Evolutionary conservation across 2,888 invertebrate genomes (phyloP).

Genomic region (Brenthis daphne): DNA sequence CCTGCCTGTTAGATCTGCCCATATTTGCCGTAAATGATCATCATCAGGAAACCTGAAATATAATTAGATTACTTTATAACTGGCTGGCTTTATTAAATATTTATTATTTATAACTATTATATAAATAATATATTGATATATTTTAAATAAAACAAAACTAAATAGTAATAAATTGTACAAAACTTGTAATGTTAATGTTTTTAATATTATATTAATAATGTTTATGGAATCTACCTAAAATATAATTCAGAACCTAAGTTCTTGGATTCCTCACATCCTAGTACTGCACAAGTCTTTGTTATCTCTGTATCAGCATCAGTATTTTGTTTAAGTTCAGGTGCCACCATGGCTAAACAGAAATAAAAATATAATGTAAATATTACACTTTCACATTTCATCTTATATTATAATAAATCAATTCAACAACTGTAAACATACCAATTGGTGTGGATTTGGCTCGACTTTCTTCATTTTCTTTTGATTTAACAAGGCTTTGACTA

Average conservation of each 20-base stretch:
- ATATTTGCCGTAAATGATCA: constrained; percentile 62
- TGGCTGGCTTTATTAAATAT: background rate
- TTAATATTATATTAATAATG: background rate
- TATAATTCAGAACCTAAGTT: constrained; percentile 66
- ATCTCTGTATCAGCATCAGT: constrained; percentile 65
- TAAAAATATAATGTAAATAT: constrained; percentile 6
- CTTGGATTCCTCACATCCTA: constrained; percentile 75
- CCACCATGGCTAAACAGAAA: constrained; percentile 68
- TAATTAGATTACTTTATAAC: background rate
- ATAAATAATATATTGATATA: too few relatives aligned
- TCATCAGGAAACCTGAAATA: constrained; percentile 71
- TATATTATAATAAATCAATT: background rate
- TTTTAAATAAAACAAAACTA: too few relatives aligned
- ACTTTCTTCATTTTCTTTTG: constrained; percentile 66
- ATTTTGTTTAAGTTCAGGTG: constrained; percentile 72
- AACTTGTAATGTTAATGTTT: background rate
- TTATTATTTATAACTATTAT: background rate
- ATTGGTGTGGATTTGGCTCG: constrained; percentile 71
- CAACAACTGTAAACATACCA: constrained; percentile 51
- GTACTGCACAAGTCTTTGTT: constrained; percentile 71
- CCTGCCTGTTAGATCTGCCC: constrained; percentile 74
- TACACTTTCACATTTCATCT: background rate
- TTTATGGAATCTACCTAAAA: constrained; percentile 57
- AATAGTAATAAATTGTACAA: too few relatives aligned
- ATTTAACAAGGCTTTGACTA: constrained; percentile 58